Base-by-base conservation (phyloP, 2,888 invertebrate genomes). In the Pyrrhia umbra region DNA sequence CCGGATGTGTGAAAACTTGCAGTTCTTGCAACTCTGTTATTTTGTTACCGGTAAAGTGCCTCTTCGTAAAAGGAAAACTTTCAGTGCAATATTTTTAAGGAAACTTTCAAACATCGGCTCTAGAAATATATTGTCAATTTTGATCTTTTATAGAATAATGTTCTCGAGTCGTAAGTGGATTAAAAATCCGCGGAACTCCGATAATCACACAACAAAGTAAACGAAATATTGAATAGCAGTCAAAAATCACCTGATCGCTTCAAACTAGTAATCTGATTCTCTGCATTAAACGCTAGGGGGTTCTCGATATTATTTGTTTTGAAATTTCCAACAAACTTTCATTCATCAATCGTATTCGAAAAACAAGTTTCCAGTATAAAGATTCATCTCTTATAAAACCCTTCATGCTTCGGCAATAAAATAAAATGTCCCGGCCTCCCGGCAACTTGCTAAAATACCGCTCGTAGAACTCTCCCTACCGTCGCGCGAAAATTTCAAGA, bases 401-500 rank as follows among this genome's bases (percentile, higher is more conserved):
- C 39, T 55, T 42, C 25, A 10, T 55, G 30, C 45, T 37, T 16
- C n/a, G 39, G 13, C 9, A 27, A 21, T 9, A 10, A 10, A n/a
- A n/a, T n/a, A n/a, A n/a, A n/a, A 16, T 59, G 2, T 16, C 10
- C 21, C 18, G n/a, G n/a, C n/a, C 8, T 27, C 8, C 6, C 23
- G 16, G 15, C 8, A 37, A 25, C 13, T 43, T 45, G 46, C 34
- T 10, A 66, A 56, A 51, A 57, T 50, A 43, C 39, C 39, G 49
- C 23, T 61, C 46, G 30, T 51, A 42, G 23, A 30, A 57, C 18
- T 49, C 4, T 2, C 27, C 18, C 21, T 37, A 43, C 78, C 81
- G 79, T 81, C 78, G 76, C 81, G 55, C 45, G 43, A 39, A 23
- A 61, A 60, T 58, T 47, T 63, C n/a, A 6, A 42, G 51, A 43